Base-by-base conservation (phyloP, 2,797 vertebrate species). In the Eupleurogrammus muticus region DNA sequence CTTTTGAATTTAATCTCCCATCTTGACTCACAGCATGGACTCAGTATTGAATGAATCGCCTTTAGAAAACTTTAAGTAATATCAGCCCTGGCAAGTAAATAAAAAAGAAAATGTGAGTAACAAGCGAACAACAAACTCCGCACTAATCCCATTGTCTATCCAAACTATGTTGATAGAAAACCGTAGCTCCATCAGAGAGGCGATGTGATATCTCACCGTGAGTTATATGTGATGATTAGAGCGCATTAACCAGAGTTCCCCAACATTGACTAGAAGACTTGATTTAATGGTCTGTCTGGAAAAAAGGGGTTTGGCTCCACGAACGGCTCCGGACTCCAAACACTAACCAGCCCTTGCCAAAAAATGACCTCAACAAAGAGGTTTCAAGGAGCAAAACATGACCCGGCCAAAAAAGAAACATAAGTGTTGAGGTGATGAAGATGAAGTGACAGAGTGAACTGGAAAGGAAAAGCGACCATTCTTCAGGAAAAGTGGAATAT, bases 391-490 rank as follows among this genome's bases (percentile, higher is more conserved):
- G n/a, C 20, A 49, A 65, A 58, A 21, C 5, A 13, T 5, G 20
- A 69, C 13, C 24, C 1, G 2, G 51, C 28, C 38, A 72, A 61
- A 68, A 74, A 44, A 38, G 8, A 71, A 70, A 55, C n/a, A 28
- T 49, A 61, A 28, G 58, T 58, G 64, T 57, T 23, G 77, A 73
- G 57, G 65, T 74, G 77, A 67, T 28, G 34, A 56, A 51, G 59
- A 80, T 66, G 53, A 35, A 71, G 21, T 62, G 65, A 53, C 44
- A 63, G 9, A 32, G 21, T 54, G 9, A 73, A 42, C 50, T 63
- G 66, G 17, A 54, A 55, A 20, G 51, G n/a, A n/a, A n/a, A 68
- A 48, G 13, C 6, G 14, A 17, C 44, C 2, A 2, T 21, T 35
- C 19, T 60, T 59, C 4, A n/a, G 11, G 20, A 10, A n/a, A 40